Evolutionary conservation across 2,888 invertebrate genomes (phyloP).

Genomic region (Notodonta dromedarius): DNA sequence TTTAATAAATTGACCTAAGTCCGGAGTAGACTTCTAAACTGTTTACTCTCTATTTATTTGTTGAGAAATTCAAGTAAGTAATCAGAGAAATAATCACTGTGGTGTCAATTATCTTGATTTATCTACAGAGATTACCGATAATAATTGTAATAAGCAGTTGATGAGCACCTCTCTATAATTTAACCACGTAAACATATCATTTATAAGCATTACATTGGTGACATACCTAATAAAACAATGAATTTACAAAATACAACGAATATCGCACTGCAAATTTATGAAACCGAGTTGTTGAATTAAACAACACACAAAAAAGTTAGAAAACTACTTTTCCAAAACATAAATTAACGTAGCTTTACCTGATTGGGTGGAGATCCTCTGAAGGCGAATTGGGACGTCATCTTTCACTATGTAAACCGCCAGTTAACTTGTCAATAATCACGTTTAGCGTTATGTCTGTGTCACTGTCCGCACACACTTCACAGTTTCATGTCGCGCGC

Average conservation of each 20-base stretch:
- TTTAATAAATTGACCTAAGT: too few species aligned
- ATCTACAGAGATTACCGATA: conserved; percentile 10
- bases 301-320: conserved; percentile 13
- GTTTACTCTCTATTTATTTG: too few species aligned
- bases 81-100: not conserved
- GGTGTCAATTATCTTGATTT: not conserved
- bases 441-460: conserved; percentile 59
- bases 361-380: conserved; percentile 82
- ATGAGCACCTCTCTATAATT: conserved; percentile 16
- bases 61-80: not conserved
- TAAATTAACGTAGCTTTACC: conserved; percentile 55
- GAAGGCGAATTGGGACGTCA: conserved; percentile 83
- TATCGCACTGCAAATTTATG: conserved; percentile 53
- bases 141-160: conserved; percentile 11
- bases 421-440: conserved; percentile 59
- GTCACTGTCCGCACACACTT: conserved; percentile 79
- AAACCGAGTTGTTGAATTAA: conserved; percentile 26
- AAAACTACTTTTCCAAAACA: not conserved
- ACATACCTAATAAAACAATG: conserved; percentile 9
- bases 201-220: conserved; percentile 20
- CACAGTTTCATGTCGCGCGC: conserved; percentile 74
- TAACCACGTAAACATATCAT: conserved; percentile 39
- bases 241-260: conserved; percentile 27
- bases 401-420: conserved; percentile 67
- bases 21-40: too few species aligned